Percentiles rank a stretch among this genome's conserved stretches.
These are phyloP conservation scores for Zophobas atratus DNA, from an alignment of 1,140 invertebrate genomes.

Conservation along the genomic window DNA sequence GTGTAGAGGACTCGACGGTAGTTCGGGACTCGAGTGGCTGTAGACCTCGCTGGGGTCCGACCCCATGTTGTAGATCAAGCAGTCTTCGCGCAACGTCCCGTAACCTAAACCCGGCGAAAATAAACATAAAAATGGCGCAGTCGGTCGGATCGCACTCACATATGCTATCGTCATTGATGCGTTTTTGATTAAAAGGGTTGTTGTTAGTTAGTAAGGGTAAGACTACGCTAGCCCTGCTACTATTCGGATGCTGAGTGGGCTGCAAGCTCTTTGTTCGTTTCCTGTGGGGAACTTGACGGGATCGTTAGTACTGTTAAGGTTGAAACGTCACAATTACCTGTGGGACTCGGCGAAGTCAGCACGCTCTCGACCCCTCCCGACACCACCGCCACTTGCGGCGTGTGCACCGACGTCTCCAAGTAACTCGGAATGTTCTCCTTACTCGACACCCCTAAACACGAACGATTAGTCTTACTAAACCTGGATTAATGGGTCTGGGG, in stretches of 20 bases:
- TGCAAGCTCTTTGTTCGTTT: conserved; percentile 71
- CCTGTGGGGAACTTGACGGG: conserved; percentile 58
- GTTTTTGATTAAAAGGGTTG: conserved; percentile 68
- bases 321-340: conserved; percentile 64
- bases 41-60: conserved; percentile 74
- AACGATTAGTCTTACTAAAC: conserved; percentile 4
- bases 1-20: conserved; percentile 68
- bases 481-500: background rate
- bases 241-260: conserved; percentile 78
- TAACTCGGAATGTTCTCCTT: conserved; percentile 53
- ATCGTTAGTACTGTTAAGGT: conserved; percentile 7
- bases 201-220: conserved; percentile 78
- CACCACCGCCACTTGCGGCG: conserved; percentile 64
- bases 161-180: conserved; percentile 60
- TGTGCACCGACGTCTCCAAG: conserved; percentile 49
- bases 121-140: background rate
- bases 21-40: conserved; percentile 66
- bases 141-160: conserved; percentile 55
- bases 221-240: conserved; percentile 82
- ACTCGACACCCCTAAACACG: conserved; percentile 8
- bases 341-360: conserved; percentile 74
- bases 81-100: conserved; percentile 82
- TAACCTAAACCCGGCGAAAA: conserved; percentile 73
- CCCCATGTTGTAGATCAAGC: conserved; percentile 68
- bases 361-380: conserved; percentile 66